Evolutionary conservation across 2,888 invertebrate species (phyloP).

Genomic region (Minunthozetes semirufus): DNA sequence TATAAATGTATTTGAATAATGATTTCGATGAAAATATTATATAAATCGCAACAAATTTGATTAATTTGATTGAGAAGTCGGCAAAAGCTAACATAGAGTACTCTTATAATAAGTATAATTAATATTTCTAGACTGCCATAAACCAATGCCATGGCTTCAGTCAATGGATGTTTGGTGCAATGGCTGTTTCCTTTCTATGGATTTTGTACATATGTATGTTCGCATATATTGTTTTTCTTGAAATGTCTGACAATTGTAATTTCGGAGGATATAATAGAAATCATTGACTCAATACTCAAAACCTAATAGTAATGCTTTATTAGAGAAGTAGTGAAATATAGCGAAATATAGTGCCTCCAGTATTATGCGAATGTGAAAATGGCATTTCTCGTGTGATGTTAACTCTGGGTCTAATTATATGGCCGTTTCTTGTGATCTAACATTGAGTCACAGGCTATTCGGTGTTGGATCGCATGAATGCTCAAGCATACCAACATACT

Average conservation of each 20-base stretch:
- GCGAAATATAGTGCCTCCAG: background rate
- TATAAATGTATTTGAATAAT: slow-evolving; percentile 12
- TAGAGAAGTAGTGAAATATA: background rate
- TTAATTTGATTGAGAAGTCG: slow-evolving; percentile 23
- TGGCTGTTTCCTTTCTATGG: too few species aligned
- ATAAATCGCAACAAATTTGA: slow-evolving; percentile 25
- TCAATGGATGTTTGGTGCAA: too few species aligned
- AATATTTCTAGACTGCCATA: background rate
- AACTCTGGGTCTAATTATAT: slow-evolving; percentile 20
- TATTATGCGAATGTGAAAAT: slow-evolving; percentile 27
- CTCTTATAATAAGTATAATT: slow-evolving; percentile 24
- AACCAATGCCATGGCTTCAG: background rate
- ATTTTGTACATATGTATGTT: too few species aligned
- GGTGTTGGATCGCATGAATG: slow-evolving; percentile 18
- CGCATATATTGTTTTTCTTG: too few species aligned
- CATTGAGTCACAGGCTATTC: background rate
- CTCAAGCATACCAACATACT: slow-evolving; percentile 1
- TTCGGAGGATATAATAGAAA: background rate
- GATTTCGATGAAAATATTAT: slow-evolving; percentile 25
- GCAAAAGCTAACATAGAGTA: background rate
- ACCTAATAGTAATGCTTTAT: slow-evolving; percentile 15
- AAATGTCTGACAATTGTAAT: too few species aligned
- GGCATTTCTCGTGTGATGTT: slow-evolving; percentile 29
- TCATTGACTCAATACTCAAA: background rate
- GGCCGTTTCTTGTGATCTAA: slow-evolving; percentile 9